Conservation (phyloP, 2,797 vertebrate species). For the Xenops minutus region DNA sequence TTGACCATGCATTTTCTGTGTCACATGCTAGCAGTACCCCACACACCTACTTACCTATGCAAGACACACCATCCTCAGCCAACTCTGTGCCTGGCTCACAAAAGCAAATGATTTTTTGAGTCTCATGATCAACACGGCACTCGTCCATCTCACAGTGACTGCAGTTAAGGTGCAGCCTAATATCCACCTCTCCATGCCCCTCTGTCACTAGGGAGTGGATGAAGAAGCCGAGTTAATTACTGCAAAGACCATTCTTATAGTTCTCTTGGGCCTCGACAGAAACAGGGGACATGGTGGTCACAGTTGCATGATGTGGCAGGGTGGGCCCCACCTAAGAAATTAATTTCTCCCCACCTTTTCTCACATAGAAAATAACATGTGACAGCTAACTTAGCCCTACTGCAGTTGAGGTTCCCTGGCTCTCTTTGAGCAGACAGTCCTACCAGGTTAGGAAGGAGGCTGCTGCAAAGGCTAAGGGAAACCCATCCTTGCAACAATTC, state of each 20-base stretch:
- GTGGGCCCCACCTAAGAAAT: not conserved
- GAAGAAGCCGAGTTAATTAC: conserved; percentile 36
- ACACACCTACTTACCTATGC: conserved; percentile 76
- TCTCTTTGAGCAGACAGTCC: not conserved
- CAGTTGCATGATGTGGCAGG: not conserved
- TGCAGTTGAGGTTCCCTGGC: not conserved
- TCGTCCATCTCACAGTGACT: conserved; percentile 92
- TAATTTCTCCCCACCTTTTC: not conserved
- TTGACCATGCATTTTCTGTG: not conserved
- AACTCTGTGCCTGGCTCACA: conserved; percentile 86
- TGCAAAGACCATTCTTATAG: not conserved
- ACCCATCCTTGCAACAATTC: not conserved
- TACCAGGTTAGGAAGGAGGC: not conserved
- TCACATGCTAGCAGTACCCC: not conserved
- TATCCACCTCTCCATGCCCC: conserved; percentile 92
- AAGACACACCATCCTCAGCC: conserved; percentile 86
- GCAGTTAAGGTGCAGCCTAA: conserved; percentile 92
- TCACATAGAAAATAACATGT: not conserved
- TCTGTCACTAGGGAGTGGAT: conserved; percentile 84
- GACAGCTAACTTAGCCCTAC: not conserved
- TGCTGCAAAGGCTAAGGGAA: not conserved
- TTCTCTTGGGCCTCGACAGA: not conserved
- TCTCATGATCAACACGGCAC: conserved; percentile 83
- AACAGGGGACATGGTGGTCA: not conserved
- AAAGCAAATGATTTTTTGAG: conserved; percentile 84